Percentiles rank a stretch among this genome's conserved stretches.
Evolutionary conservation across 2,888 invertebrate genomes (phyloP).

Genomic region (Melieria picta): DNA sequence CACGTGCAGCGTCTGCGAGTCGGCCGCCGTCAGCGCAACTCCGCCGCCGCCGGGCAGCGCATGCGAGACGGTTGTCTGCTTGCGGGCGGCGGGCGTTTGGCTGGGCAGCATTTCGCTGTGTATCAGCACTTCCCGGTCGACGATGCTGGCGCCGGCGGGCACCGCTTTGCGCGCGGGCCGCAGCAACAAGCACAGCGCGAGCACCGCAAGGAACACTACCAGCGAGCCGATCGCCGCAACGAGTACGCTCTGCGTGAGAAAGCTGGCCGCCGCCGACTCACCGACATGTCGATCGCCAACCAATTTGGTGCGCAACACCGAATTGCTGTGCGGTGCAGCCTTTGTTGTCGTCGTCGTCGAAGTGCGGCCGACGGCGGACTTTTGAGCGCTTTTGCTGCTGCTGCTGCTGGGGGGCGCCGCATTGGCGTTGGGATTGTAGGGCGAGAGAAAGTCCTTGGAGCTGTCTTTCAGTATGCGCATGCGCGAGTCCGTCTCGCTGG

Average conservation of each 20-base stretch:
- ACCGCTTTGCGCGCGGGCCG: conserved; percentile 47
- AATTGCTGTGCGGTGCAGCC: conserved; percentile 22
- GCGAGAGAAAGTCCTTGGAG: conserved; percentile 53
- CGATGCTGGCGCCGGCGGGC: conserved; percentile 30
- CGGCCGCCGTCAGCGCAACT: conserved; percentile 19
- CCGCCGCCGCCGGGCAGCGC: not conserved
- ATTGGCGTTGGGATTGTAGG: conserved; percentile 50
- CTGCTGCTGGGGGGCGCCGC: conserved; percentile 30
- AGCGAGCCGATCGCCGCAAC: conserved; percentile 47
- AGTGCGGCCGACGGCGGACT: conserved; percentile 7
- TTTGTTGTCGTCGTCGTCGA: not conserved
- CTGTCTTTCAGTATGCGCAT: conserved; percentile 56
- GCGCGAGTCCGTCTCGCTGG: conserved; percentile 50
- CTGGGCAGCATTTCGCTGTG: conserved; percentile 50
- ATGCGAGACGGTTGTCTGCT: not conserved
- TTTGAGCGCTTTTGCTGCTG: not conserved
- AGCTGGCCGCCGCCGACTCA: not conserved
- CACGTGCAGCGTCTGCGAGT: conserved; percentile 52
- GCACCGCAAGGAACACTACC: conserved; percentile 48
- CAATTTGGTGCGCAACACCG: conserved; percentile 49
- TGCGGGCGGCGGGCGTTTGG: conserved; percentile 39
- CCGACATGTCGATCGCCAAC: conserved; percentile 28
- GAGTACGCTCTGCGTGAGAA: conserved; percentile 43
- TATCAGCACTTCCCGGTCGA: conserved; percentile 51
- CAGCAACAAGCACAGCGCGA: conserved; percentile 44